Conservation (phyloP, 1,140 invertebrate genomes). For the Cepaea nemoralis region DNA sequence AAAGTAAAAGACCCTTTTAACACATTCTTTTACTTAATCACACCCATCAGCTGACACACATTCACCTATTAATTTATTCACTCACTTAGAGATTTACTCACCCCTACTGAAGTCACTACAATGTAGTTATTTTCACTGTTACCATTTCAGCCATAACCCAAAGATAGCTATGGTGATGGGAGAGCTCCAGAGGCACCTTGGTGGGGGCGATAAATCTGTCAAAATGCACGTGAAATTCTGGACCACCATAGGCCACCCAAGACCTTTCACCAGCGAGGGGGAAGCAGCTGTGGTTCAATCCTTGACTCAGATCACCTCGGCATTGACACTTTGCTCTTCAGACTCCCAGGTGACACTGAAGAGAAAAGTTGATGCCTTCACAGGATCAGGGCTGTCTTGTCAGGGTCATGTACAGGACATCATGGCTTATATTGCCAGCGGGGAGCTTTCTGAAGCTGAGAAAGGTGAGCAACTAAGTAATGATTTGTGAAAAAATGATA, state of each 20-base stretch:
- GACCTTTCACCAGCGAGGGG: slow-evolving; percentile 46
- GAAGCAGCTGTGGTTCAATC: slow-evolving; percentile 40
- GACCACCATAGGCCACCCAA: slow-evolving; percentile 58
- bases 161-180: slow-evolving; percentile 20
- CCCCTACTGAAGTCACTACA: too few relatives aligned
- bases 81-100: too few relatives aligned
- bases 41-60: too few relatives aligned
- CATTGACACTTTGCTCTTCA: slow-evolving; percentile 20
- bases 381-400: background rate
- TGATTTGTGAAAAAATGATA: too few relatives aligned
- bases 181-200: slow-evolving; percentile 46
- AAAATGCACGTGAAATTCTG: slow-evolving; percentile 53
- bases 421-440: background rate
- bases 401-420: background rate
- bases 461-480: slow-evolving; percentile 25
- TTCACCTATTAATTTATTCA: too few relatives aligned
- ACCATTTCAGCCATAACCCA: background rate
- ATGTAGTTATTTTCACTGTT: too few relatives aligned
- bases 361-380: slow-evolving; percentile 42
- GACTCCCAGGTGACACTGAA: slow-evolving; percentile 16
- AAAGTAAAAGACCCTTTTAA: too few relatives aligned
- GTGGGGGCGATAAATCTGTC: slow-evolving; percentile 44
- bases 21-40: too few relatives aligned
- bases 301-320: background rate
- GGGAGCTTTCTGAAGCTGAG: slow-evolving; percentile 36